Evolutionary conservation across 2,797 vertebrate species (phyloP).

Genomic region (Cyprinella venusta): DNA sequence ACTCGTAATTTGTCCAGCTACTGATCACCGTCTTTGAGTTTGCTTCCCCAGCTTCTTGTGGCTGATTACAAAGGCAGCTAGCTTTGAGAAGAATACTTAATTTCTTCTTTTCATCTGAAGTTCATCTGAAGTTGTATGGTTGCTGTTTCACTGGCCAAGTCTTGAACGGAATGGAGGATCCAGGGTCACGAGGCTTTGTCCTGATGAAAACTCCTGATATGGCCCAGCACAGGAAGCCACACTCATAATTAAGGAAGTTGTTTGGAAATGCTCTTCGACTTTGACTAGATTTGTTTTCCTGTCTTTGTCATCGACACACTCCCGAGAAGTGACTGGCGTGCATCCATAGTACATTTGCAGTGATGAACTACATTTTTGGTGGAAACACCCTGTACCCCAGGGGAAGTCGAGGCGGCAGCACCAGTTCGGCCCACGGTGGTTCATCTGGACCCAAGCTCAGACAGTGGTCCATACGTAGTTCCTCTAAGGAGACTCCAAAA

Average conservation of each 20-base stretch:
- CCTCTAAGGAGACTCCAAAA: conserved; percentile 78
- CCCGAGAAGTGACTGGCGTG: conserved; percentile 13
- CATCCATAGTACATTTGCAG: conserved; percentile 60
- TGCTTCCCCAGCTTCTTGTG: conserved; percentile 29
- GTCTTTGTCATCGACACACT: conserved; percentile 31
- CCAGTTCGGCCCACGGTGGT: conserved; percentile 78
- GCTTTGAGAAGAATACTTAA: conserved; percentile 4
- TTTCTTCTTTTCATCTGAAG: conserved; percentile 3
- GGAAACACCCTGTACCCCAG: conserved; percentile 87
- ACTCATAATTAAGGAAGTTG: conserved; percentile 58
- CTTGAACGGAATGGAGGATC: background rate
- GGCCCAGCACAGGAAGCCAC: conserved; percentile 49
- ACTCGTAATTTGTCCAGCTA: conserved; percentile 23
- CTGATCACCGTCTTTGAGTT: conserved; percentile 38
- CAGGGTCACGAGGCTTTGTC: conserved; percentile 21
- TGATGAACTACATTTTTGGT: conserved; percentile 92
- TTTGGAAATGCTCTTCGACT: conserved; percentile 35
- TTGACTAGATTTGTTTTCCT: conserved; percentile 36
- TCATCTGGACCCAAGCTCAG: conserved; percentile 82
- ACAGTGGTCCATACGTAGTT: conserved; percentile 85
- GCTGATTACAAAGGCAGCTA: conserved; percentile 13
- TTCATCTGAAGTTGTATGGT: conserved; percentile 3
- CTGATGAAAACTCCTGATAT: conserved; percentile 55
- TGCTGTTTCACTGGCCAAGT: background rate
- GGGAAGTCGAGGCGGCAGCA: conserved; percentile 80